Evolutionary conservation across 2,888 invertebrate genomes (phyloP).

Genomic region (Diplazon laetatorius): DNA sequence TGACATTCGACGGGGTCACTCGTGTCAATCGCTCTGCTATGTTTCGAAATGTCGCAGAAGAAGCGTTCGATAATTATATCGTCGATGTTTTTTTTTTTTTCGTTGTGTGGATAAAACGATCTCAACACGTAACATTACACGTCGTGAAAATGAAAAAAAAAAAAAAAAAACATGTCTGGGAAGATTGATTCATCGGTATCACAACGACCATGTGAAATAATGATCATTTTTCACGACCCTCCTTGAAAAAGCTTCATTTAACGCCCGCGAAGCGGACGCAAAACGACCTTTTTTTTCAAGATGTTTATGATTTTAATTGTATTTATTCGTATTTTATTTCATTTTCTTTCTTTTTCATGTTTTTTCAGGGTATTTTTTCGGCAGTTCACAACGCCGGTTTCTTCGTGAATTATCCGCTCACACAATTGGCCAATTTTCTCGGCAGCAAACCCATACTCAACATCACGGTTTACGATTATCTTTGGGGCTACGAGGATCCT

Average conservation of each 20-base stretch:
- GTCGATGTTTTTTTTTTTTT: no score
- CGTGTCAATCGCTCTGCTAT: constrained; percentile 26
- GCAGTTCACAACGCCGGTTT: constrained; percentile 84
- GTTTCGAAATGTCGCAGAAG: no score
- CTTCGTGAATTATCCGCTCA: constrained; percentile 85
- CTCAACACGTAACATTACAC: no score
- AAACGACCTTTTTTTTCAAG: no score
- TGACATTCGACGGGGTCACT: constrained; percentile 42
- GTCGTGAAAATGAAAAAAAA: no score
- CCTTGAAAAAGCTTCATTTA: no score
- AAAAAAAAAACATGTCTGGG: not conserved
- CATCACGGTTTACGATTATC: constrained; percentile 87
- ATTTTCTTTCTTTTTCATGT: constrained; percentile 32
- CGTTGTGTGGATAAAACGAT: no score
- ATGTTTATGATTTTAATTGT: not conserved
- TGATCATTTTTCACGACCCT: no score
- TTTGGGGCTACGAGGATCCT: constrained; percentile 93
- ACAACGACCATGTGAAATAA: not conserved
- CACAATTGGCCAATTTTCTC: constrained; percentile 84
- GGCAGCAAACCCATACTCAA: constrained; percentile 86
- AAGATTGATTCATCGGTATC: not conserved
- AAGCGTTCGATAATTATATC: no score
- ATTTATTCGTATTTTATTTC: not conserved
- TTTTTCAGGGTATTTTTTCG: constrained; percentile 85
- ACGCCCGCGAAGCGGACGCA: no score